Evolutionary conservation across 2,888 invertebrate species (phyloP), one percentile per base, ranked within the genome.

Genomic region (Glaucopsyche alexis): DNA sequence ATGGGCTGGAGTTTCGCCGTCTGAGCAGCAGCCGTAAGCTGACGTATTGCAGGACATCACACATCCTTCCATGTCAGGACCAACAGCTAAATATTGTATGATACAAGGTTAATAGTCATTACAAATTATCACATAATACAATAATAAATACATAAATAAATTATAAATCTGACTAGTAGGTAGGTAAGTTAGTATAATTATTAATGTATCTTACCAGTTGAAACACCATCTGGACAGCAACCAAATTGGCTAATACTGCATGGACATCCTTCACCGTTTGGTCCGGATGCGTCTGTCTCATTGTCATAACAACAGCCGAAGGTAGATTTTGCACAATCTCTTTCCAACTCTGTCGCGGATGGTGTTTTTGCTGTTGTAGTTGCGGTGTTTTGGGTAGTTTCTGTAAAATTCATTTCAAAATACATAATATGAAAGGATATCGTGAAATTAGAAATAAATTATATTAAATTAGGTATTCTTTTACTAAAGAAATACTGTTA

Each of bases 1-100:
- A 81, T 97, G 97, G 2, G 99, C 97, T 0, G 97, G 95, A 0
- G 97, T 97, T 79, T 94, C 88, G 3, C 95, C 95, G 83, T 99
- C 98, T 1, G 95, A 94, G 82, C 99, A 99, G 84, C 99, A 99
- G 6, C 99, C 98, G 84, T 95, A 96, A 0, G 94, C 93, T 45
- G 95, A 94, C 1, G 93, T 92, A 42, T 94, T 93, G 84, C 97
- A 97, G 0, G 94, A 89, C 77, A 94, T 91, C 67, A 93, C 93
- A 83, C 99, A 99, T 5, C 98, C 98, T 83, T 95, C 94, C 78
- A 94, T 91, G 73, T 95, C 92, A 7, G 94, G 94, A 13, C 98
- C 97, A 78, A 90, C 86, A 76, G 97, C 96, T 93, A 82, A 64
- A 77, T 75, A 19, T 11, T 11, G 19, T 19, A 19, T 42, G 6